These are phyloP conservation scores for Desoria tigrina DNA, from an alignment of 2,888 invertebrate genomes.

Conservation along the genomic window DNA sequence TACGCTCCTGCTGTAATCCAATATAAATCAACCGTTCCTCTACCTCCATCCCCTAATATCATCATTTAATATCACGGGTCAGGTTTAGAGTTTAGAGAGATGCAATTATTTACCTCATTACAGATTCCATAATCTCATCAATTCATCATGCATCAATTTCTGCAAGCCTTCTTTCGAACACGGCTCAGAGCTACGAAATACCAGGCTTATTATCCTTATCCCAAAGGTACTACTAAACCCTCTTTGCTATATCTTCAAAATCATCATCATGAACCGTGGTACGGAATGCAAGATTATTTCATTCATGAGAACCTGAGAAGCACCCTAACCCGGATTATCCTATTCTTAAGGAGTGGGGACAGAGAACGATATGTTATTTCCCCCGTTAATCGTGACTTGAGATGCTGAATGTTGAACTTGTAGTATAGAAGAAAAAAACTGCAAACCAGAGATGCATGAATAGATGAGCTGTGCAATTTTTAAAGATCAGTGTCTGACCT, in stretches of 20 bases:
- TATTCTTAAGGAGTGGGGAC: constrained; percentile 9
- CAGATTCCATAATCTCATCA: constrained; percentile 20
- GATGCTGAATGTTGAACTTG: neutral
- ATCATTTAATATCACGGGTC: neutral
- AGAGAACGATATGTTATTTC: neutral
- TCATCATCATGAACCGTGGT: constrained; percentile 23
- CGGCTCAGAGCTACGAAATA: constrained; percentile 16
- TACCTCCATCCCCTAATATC: constrained; percentile 1
- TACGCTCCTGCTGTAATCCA: constrained; percentile 2
- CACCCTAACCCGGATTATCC: constrained; percentile 7
- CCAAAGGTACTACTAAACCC: constrained; percentile 32
- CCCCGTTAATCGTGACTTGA: constrained; percentile 17
- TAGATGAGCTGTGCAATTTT: constrained; percentile 7
- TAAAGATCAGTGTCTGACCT: constrained; percentile 8
- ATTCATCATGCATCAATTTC: constrained; percentile 16
- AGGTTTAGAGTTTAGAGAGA: constrained; percentile 12
- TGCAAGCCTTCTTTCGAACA: neutral
- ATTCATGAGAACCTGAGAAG: neutral
- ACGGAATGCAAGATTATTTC: constrained; percentile 5
- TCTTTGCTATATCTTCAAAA: constrained; percentile 28
- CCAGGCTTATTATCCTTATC: constrained; percentile 29
- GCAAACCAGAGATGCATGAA: constrained; percentile 4
- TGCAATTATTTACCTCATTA: constrained; percentile 13
- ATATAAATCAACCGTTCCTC: constrained; percentile 6
- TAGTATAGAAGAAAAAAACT: no score